A percentile compares a stretch with the other conserved stretches of the same genome.
These are phyloP conservation scores for Ara ararauna DNA, from an alignment of 2,797 vertebrate genomes.

Conservation along the genomic window DNA sequence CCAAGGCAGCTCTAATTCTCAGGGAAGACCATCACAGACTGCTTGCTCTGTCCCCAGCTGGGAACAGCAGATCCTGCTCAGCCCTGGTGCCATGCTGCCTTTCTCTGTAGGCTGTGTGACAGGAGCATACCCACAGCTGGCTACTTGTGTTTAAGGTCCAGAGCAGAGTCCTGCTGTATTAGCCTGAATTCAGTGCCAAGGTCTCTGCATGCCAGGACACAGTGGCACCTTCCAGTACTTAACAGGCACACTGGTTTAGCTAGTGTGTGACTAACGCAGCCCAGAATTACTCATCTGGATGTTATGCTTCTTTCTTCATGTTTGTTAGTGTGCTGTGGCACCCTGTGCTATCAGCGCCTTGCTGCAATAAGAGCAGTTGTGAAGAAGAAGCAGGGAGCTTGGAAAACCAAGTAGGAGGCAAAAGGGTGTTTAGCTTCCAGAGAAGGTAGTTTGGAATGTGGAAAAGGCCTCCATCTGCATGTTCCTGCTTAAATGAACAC, in stretches of 20 bases:
- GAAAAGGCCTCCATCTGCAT: neutral
- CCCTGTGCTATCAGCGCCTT: neutral
- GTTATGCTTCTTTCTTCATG: neutral
- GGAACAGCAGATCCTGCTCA: neutral
- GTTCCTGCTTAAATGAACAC: neutral
- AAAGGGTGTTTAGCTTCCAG: neutral
- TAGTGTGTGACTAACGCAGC: neutral
- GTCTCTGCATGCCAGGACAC: neutral
- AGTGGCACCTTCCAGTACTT: neutral
- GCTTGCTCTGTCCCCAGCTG: neutral
- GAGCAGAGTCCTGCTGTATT: neutral
- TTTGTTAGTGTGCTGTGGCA: neutral
- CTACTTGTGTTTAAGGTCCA: rapidly evolving
- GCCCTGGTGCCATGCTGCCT: neutral
- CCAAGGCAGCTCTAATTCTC: neutral
- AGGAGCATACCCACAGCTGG: neutral
- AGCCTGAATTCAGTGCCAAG: neutral
- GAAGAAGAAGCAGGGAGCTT: neutral
- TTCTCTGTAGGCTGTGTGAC: neutral
- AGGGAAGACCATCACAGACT: neutral
- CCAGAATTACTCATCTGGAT: neutral
- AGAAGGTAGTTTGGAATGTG: neutral
- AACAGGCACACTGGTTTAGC: neutral
- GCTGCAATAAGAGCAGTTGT: neutral
- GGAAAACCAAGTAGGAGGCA: neutral